Evolutionary conservation across 2,797 vertebrate species (phyloP).

Genomic region (Enteromius argenteus): DNA sequence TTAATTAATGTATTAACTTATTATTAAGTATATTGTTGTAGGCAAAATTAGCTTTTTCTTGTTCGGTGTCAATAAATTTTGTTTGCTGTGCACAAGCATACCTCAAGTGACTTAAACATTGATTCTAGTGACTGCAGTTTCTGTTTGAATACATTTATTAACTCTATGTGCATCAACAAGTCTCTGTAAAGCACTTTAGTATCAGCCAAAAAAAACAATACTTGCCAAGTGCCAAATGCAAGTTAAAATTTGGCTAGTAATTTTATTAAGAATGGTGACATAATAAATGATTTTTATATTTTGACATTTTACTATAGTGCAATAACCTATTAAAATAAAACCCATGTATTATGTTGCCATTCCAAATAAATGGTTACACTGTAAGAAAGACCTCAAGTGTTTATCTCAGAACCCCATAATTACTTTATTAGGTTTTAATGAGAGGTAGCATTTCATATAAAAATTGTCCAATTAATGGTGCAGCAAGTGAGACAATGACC

Average conservation of each 20-base stretch:
- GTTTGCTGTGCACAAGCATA: neutral
- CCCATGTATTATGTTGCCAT: neutral
- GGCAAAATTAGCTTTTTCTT: neutral
- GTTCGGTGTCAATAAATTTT: neutral
- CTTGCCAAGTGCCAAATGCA: neutral
- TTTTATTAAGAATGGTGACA: neutral
- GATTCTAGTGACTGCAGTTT: neutral
- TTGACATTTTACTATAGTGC: neutral
- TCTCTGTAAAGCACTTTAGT: conserved; percentile 1
- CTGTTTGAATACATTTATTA: neutral
- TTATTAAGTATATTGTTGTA: neutral
- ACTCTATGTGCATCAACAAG: neutral
- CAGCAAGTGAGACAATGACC: neutral
- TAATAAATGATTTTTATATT: neutral
- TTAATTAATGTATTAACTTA: neutral
- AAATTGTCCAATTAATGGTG: neutral
- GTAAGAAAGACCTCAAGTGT: neutral
- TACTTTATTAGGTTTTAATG: neutral
- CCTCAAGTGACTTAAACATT: neutral
- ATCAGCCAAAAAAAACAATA: neutral
- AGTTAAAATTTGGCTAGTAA: neutral
- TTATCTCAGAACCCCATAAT: neutral
- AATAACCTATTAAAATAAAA: neutral
- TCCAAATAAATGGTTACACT: conserved; percentile 7
- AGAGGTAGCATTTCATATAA: conserved; percentile 6